Base-by-base conservation (phyloP, 2,113 vertebrate species). In the Pseudorectes ferrugineus region DNA sequence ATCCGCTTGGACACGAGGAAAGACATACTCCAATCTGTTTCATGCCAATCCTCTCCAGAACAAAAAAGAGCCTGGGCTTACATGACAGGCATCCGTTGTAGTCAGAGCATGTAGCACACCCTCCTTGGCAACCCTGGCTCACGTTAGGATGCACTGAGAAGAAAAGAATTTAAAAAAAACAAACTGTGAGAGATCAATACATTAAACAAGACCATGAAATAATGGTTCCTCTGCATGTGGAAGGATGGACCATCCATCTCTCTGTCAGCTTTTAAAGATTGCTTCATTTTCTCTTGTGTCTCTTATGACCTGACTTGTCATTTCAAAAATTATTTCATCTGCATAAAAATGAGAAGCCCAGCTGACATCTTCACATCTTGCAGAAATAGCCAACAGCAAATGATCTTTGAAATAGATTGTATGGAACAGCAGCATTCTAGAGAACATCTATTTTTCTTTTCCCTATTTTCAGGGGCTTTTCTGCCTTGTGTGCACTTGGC, bases 21-120 rank as follows among this genome's bases (percentile, higher is more conserved):
- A 99, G 98, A 97, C 99, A 99, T 85, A 99, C 99, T 68, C 99
- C 99, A 11, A 99, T 99, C 98, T 99, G 99, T 96, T 99, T 99
- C 99, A 99, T 99, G 97, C 98, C 98, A 95, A 98, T 99, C 98
- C 99, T 99, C 98, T 99, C 99, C 98, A 99, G 98, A 97, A 99
- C 98, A 97, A 99, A 99, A 98, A 99, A 99, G 97, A 99, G 99
- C 97, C 98, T 98, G 63, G 99, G 99, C 97, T 98, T 99, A 98
- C 99, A 99, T 92, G 99, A 99, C 97, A 99, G 98, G 96, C 99
- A 99, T 96, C 99, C 99, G 86, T 99, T 99, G 98, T 99, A 99
- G 98, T 99, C 98, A 35, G 99, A 99, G 98, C 99, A 99, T 57
- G 99, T 99, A 75, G 99, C 98, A 98, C 99, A 99, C 96, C 99